Evolutionary conservation across 2,797 vertebrate genomes (phyloP), one percentile per base, ranked within the genome.

Genomic region (Chaetodon trifasciatus): DNA sequence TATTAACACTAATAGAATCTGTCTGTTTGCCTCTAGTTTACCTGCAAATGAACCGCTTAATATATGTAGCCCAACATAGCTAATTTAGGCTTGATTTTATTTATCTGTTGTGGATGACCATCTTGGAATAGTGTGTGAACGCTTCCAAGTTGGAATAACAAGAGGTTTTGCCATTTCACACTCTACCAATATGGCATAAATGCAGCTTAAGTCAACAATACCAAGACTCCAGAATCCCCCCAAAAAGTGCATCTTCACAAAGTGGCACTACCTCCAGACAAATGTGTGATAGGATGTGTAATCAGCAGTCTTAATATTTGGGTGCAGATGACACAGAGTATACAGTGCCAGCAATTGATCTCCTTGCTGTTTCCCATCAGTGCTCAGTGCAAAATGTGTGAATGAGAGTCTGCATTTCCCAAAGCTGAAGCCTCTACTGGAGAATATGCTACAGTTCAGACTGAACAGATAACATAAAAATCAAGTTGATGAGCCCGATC

Each of bases 401-500:
- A 89, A 86, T 46, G 64, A 74, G 71, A 58, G 65, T 63, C 73
- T 83, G 35, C 70, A 17, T 81, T 84, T 76, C 75, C 63, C 57
- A 68, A 80, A 82, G 70, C 67, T 68, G 63, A 66, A 61, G 76
- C 49, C 42, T 88, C 58, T 81, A 39, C 81, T 57, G 46, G 49
- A 87, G 68, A 78, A 61, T 72, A 85, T 56, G 68, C 35, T 72
- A 73, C 39, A 63, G 70, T 76, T 84, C 75, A 68, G 79, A 57
- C 35, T 32, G 70, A 79, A 76, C 67, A 84, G 60, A 84, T 86
- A 74, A 76, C 64, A 65, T 76, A 83, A 86, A 70, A 84, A 86
- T 90, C 53, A 78, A 68, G 44, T 69, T 50, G 57, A 91, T 78
- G 69, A 89, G 70, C 67, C 74, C 15, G 58, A 90, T 86, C 78